phyloP scores from a whole-genome alignment of 1,140 invertebrate species.

The Drosophila neocordata region DNA sequence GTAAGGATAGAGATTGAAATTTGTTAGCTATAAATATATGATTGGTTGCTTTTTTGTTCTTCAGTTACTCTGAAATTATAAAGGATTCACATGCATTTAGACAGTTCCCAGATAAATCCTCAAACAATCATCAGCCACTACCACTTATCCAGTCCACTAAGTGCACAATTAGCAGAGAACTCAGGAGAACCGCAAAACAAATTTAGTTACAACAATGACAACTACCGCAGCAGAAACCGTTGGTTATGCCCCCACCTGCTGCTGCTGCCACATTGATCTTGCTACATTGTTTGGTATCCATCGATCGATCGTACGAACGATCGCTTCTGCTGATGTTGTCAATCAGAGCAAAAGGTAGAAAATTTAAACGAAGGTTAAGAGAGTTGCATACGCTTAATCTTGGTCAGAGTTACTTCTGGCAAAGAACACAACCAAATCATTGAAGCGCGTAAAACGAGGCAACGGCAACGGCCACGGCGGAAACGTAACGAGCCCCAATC shows the following conservation, averaged over 20 bases:
- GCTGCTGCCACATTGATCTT: constrained; percentile 41
- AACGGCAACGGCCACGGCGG: constrained; percentile 53
- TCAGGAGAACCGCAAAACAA: constrained; percentile 41
- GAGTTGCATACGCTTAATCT: constrained; percentile 79
- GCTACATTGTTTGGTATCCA: constrained; percentile 30
- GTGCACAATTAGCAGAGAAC: background rate
- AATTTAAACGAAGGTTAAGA: constrained; percentile 77
- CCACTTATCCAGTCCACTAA: background rate
- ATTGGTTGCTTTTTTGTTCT: background rate
- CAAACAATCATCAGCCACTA: no score
- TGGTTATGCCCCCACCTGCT: constrained; percentile 7
- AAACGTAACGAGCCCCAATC: constrained; percentile 30
- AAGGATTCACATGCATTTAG: background rate
- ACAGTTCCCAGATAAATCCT: background rate
- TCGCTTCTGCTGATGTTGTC: constrained; percentile 58
- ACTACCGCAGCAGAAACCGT: constrained; percentile 34
- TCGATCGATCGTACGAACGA: constrained; percentile 16
- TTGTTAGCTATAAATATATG: background rate
- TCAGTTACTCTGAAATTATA: background rate
- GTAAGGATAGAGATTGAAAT: background rate
- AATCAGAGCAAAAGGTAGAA: constrained; percentile 57
- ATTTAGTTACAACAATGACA: constrained; percentile 46
- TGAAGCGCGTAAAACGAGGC: constrained; percentile 71
- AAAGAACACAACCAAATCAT: constrained; percentile 52
- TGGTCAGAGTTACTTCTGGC: constrained; percentile 31